Percentiles rank a stretch among this genome's conserved stretches.
Conservation (phyloP, 2,797 vertebrate genomes). For the Monodelphis domestica region DNA sequence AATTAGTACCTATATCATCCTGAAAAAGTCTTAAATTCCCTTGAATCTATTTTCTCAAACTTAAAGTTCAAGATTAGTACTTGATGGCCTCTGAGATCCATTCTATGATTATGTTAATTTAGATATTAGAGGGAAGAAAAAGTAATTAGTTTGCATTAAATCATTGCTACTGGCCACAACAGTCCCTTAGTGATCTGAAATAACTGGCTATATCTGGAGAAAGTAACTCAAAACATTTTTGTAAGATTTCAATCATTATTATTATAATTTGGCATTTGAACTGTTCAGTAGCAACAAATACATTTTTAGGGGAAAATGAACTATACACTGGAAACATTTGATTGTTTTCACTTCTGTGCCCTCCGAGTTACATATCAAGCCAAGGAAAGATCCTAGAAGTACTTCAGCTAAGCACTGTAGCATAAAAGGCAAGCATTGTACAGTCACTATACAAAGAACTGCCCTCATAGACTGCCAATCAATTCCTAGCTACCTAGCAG, state of each 20-base stretch:
- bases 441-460: not conserved
- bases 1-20: not conserved
- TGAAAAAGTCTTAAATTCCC: not conserved
- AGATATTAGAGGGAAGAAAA: not conserved
- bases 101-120: not conserved
- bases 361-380: not conserved
- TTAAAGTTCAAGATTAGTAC: not conserved
- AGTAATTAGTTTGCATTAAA: not conserved
- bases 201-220: not conserved
- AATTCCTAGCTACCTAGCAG: not conserved
- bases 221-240: not conserved
- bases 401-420: not conserved
- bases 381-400: not conserved
- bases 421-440: not conserved
- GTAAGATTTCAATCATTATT: not conserved
- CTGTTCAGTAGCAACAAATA: not conserved
- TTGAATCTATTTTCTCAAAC: not conserved
- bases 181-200: not conserved
- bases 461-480: not conserved
- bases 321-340: not conserved
- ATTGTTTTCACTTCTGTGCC: not conserved
- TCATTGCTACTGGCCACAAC: not conserved
- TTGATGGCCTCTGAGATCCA: not conserved
- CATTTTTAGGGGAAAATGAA: not conserved
- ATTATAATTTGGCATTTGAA: not conserved